Conservation (phyloP, 2,113 vertebrate species). For the human (Homo sapiens) region DNA sequence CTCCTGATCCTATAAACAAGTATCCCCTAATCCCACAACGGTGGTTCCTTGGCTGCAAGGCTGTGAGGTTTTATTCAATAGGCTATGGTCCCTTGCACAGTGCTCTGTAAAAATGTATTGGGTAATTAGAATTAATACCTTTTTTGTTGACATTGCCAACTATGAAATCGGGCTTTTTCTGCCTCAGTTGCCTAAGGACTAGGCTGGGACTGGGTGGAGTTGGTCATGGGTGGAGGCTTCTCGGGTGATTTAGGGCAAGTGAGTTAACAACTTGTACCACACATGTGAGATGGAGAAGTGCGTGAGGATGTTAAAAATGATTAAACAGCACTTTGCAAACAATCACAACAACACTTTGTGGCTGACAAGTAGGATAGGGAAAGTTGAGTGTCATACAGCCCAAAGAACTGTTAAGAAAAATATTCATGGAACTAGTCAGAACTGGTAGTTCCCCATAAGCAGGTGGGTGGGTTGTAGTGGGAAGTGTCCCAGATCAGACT, state of each 20-base stretch:
- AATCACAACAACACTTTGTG: neutral
- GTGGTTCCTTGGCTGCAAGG: neutral
- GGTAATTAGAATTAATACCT: neutral
- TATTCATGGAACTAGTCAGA: neutral
- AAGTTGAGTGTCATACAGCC: neutral
- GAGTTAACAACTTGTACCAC: neutral
- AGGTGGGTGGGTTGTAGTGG: neutral
- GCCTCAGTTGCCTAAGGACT: neutral
- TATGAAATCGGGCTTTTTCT: neutral
- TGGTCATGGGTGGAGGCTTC: neutral
- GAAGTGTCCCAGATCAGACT: accelerated
- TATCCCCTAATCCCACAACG: neutral
- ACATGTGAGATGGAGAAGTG: neutral
- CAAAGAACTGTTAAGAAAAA: neutral
- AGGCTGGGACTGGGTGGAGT: neutral
- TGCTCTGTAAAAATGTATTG: accelerated
- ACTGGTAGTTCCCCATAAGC: neutral
- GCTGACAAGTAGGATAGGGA: neutral
- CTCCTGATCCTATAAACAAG: neutral
- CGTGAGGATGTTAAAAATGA: neutral
- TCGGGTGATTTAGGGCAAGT: neutral
- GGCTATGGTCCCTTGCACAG: neutral
- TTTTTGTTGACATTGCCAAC: neutral
- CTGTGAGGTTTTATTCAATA: neutral
- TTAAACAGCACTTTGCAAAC: neutral